Evolutionary conservation across 2,797 vertebrate species (phyloP).

Genomic region (Pseudotriccus pelzelni): DNA sequence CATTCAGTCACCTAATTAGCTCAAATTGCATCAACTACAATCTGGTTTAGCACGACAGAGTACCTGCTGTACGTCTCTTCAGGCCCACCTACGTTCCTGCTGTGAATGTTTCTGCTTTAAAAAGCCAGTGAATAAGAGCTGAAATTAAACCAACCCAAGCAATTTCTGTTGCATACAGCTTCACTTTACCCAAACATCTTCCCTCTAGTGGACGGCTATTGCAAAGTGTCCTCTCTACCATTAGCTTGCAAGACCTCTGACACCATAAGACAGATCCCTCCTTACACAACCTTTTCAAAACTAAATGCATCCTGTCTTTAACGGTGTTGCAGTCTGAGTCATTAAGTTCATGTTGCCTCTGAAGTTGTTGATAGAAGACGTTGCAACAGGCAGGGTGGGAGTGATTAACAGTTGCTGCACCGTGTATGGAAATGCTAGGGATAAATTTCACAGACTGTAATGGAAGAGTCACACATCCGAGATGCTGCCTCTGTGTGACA

Average conservation of each 20-base stretch:
- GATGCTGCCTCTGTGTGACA: neutral
- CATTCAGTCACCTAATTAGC: neutral
- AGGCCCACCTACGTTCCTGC: neutral
- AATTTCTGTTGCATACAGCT: neutral
- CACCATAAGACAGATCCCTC: neutral
- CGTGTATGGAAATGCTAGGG: neutral
- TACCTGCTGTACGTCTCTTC: neutral
- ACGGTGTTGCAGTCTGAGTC: neutral
- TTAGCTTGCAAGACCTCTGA: neutral
- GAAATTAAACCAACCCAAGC: neutral
- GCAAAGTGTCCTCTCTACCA: neutral
- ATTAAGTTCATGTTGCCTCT: neutral
- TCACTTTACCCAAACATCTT: neutral
- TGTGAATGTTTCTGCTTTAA: neutral
- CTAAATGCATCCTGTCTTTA: neutral
- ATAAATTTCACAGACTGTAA: neutral
- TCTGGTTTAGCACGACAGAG: neutral
- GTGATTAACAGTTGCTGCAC: neutral
- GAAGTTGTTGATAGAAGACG: neutral
- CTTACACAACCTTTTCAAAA: neutral
- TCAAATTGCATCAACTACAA: neutral
- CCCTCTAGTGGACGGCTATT: neutral
- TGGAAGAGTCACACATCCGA: neutral
- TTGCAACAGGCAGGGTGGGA: neutral
- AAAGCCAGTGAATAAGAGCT: neutral